A percentile compares a stretch with the other conserved stretches of the same genome.
phyloP scores from a whole-genome alignment of 1,140 invertebrate species.

The Diachasmimorpha longicaudata region DNA sequence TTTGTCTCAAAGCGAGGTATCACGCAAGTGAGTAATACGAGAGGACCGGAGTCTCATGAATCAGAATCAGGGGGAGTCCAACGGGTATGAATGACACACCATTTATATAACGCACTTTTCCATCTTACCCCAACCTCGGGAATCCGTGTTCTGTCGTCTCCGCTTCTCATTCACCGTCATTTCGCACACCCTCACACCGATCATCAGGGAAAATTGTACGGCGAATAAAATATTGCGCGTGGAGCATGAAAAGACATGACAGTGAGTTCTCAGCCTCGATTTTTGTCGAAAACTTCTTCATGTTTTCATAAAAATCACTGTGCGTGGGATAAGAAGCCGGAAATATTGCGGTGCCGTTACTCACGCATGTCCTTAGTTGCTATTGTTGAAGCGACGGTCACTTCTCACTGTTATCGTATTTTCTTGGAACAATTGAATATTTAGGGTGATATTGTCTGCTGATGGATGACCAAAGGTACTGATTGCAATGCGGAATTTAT shows the following conservation, averaged over 20 bases:
- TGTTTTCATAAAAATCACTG: conserved; percentile 13
- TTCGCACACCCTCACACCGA: conserved; percentile 16
- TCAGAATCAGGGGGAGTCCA: conserved; percentile 48
- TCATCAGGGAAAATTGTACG: conserved; percentile 27
- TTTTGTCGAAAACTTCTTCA: background rate
- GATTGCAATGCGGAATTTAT: too few species aligned
- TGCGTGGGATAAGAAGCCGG: conserved; percentile 54
- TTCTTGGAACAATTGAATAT: background rate
- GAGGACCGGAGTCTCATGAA: conserved; percentile 41
- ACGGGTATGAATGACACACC: conserved; percentile 49
- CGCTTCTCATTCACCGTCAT: background rate
- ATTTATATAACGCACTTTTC: conserved; percentile 43
- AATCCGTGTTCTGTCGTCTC: background rate
- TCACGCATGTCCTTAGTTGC: conserved; percentile 33
- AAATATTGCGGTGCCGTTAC: conserved; percentile 42
- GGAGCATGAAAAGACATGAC: conserved; percentile 35
- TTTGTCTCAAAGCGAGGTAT: conserved; percentile 14
- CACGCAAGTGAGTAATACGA: conserved; percentile 41
- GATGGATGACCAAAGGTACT: too few species aligned
- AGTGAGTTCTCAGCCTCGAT: background rate
- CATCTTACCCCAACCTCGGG: background rate
- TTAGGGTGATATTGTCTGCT: background rate
- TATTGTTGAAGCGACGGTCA: conserved; percentile 36
- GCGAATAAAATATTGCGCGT: conserved; percentile 47
- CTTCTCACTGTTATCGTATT: background rate